A percentile compares a stretch with the other conserved stretches of the same genome.
Evolutionary conservation across 1,140 invertebrate species (phyloP).

Genomic region (Drosophila varians): DNA sequence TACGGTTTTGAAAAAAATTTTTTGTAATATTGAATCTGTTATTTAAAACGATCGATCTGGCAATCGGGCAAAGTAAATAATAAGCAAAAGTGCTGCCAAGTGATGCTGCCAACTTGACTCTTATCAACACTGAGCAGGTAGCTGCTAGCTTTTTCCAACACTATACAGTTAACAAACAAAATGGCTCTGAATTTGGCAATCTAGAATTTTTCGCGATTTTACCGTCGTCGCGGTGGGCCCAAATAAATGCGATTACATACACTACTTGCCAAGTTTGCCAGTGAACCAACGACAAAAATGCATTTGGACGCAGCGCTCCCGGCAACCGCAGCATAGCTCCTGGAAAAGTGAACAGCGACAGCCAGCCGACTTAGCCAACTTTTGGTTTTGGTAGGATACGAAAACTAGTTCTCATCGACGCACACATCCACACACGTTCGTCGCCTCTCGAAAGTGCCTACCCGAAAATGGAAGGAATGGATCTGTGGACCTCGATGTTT

Average conservation of each 20-base stretch:
- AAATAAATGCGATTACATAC: slow-evolving; percentile 13
- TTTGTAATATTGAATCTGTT: too few relatives aligned
- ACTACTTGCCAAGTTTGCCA: slow-evolving; percentile 6
- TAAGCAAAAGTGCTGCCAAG: too few relatives aligned
- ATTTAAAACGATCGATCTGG: too few relatives aligned
- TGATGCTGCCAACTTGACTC: too few relatives aligned
- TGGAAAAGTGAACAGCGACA: slow-evolving; percentile 22
- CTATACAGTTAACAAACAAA: slow-evolving; percentile 58
- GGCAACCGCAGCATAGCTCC: slow-evolving; percentile 1
- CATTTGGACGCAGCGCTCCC: neutral
- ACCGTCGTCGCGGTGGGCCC: neutral
- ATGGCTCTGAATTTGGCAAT: slow-evolving; percentile 73
- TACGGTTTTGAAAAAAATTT: too few relatives aligned
- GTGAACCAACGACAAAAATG: slow-evolving; percentile 13
- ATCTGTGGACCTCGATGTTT: slow-evolving; percentile 79
- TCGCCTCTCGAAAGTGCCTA: slow-evolving; percentile 1
- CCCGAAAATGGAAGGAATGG: slow-evolving; percentile 71
- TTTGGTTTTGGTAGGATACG: slow-evolving; percentile 45
- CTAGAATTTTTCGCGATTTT: slow-evolving; percentile 10
- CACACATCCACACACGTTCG: slow-evolving; percentile 16
- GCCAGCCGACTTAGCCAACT: slow-evolving; percentile 15
- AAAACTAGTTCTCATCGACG: slow-evolving; percentile 65
- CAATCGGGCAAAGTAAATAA: too few relatives aligned
- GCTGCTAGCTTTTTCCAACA: slow-evolving; percentile 6
- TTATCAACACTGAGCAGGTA: neutral